phyloP scores from a whole-genome alignment of 2,797 vertebrate genomes.

The Spondyliosoma cantharus region DNA sequence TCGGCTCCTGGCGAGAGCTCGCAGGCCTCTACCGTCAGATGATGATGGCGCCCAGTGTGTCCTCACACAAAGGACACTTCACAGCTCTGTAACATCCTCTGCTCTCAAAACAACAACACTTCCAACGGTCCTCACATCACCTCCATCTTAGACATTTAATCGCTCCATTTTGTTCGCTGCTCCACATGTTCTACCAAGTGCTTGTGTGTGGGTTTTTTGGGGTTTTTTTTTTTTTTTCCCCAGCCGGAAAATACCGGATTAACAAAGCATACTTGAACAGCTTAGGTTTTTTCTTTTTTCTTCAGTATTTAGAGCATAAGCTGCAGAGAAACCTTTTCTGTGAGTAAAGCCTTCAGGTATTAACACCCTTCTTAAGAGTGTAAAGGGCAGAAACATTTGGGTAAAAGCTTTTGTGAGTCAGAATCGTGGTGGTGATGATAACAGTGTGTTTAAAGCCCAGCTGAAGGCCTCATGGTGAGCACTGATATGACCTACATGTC shows the following conservation, averaged over 20 bases:
- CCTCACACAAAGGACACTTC: slow-evolving; percentile 74
- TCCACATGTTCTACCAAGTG: slow-evolving; percentile 28
- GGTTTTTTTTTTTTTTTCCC: too few relatives aligned
- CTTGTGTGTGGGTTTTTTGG: neutral
- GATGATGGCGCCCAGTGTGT: slow-evolving; percentile 67
- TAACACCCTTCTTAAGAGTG: neutral
- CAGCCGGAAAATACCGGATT: slow-evolving; percentile 57
- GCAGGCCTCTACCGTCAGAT: slow-evolving; percentile 57
- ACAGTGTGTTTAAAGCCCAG: slow-evolving; percentile 14
- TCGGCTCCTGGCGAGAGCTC: neutral
- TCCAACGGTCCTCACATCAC: too few relatives aligned
- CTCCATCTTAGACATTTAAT: neutral
- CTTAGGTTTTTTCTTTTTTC: slow-evolving; percentile 17
- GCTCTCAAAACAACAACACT: too few relatives aligned
- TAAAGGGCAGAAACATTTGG: neutral
- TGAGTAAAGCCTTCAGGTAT: neutral
- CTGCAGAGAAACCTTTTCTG: neutral
- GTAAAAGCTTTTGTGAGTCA: slow-evolving; percentile 14
- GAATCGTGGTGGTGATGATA: slow-evolving; percentile 20
- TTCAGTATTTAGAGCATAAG: slow-evolving; percentile 22
- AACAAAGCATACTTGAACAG: slow-evolving; percentile 33
- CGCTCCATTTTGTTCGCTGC: neutral
- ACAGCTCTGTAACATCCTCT: neutral
- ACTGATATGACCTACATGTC: slow-evolving; percentile 64
- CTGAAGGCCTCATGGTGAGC: slow-evolving; percentile 54